Conservation (phyloP, 1,140 invertebrate species). For the Chionoecetes opilio region DNA sequence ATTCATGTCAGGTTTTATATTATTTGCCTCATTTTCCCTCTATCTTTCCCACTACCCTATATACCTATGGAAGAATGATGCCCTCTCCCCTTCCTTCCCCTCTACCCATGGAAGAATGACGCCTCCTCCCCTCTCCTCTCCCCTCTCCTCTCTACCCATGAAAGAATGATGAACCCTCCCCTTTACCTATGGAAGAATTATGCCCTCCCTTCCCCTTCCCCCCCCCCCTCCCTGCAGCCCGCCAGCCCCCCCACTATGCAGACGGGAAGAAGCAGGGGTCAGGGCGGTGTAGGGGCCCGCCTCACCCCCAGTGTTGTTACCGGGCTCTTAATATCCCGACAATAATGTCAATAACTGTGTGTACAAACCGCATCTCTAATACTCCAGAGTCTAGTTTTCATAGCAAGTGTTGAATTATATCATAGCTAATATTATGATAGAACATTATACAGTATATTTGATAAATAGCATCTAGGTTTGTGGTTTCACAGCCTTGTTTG, state of each 20-base stretch:
- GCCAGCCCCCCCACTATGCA: constrained; percentile 12
- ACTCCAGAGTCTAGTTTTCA: constrained; percentile 80
- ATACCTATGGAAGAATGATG: too few relatives aligned
- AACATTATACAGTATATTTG: constrained; percentile 79
- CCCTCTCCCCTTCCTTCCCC: too few relatives aligned
- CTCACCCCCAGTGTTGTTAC: constrained; percentile 61
- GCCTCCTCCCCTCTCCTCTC: background rate
- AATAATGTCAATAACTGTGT: constrained; percentile 79
- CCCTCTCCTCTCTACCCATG: too few relatives aligned
- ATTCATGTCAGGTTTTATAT: too few relatives aligned
- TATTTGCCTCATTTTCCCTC: too few relatives aligned
- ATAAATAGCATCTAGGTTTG: constrained; percentile 79
- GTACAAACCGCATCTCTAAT: constrained; percentile 74
- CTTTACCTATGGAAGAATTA: background rate
- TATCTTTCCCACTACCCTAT: too few relatives aligned
- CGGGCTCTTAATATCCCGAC: constrained; percentile 64
- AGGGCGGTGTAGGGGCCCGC: background rate
- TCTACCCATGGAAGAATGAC: too few relatives aligned
- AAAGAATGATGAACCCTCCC: background rate
- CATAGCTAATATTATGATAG: constrained; percentile 76
- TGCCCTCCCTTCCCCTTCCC: background rate
- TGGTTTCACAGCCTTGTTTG: constrained; percentile 76
- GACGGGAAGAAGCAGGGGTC: background rate
- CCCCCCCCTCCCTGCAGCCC: background rate
- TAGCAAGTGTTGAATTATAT: constrained; percentile 78